Evolutionary conservation across 1,140 invertebrate genomes (phyloP).

Genomic region (Musca vetustissima): DNA sequence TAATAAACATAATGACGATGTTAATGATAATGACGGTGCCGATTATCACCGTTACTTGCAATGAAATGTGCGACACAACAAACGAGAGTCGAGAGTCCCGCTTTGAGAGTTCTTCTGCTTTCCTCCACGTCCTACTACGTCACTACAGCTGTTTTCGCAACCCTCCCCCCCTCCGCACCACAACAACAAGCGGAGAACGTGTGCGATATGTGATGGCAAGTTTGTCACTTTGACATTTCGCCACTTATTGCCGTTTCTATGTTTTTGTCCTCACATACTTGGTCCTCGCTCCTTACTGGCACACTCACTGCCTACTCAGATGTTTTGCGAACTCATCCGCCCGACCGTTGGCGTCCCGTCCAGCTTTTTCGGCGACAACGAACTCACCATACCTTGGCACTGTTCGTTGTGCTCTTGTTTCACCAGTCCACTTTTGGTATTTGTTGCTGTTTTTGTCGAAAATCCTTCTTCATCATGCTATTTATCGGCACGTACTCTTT

Average conservation of each 20-base stretch:
- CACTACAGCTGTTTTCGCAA: constrained; percentile 13
- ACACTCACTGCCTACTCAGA: constrained; percentile 2
- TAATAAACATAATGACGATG: too few species aligned
- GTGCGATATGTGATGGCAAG: background rate
- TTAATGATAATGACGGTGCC: too few species aligned
- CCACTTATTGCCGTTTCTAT: constrained; percentile 53
- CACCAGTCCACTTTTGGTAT: background rate
- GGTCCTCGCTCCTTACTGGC: background rate
- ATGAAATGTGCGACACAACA: too few species aligned
- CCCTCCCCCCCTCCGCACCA: background rate
- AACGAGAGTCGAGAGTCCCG: too few species aligned
- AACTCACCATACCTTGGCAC: background rate
- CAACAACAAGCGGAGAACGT: background rate
- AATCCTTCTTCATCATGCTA: constrained; percentile 12
- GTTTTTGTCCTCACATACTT: constrained; percentile 53
- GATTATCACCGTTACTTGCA: too few species aligned
- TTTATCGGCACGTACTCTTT: constrained; percentile 12
- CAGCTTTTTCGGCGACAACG: too few species aligned
- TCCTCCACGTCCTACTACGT: constrained; percentile 8
- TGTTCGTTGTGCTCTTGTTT: background rate
- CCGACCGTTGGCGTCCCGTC: too few species aligned
- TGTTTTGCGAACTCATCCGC: background rate
- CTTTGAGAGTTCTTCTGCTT: background rate
- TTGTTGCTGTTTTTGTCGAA: background rate
- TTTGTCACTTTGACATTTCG: constrained; percentile 31